Evolutionary conservation across 2,888 invertebrate species (phyloP), one percentile per base, ranked within the genome.

Genomic region (Drosophila austrosaltans): DNA sequence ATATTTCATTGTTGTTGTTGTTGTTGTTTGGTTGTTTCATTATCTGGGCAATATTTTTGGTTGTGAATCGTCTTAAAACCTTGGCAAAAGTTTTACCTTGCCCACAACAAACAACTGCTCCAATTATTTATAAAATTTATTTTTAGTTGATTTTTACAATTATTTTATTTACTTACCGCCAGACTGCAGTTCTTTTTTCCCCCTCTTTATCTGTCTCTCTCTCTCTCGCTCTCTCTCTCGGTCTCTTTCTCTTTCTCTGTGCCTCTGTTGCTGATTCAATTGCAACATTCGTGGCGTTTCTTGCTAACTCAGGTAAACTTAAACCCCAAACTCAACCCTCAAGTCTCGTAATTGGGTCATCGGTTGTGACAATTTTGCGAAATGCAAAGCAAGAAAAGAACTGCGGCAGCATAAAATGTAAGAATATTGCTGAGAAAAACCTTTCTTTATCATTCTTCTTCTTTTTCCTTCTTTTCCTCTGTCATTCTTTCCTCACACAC

Each of bases 251-350:
- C 28, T 12, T 3, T 12, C 39, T 39, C 12, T 20, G 20, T 44
- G 44, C 44, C 48, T 48, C 25, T 53, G 67, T 53, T 44, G 53
- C 36, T 40, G 71, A 73, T 79, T 70, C 65, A 59, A 77, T 87
- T 85, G 85, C 85, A 85, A 87, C 83, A 88, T 78, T 83, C 69
- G 72, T 68, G 57, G 79, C 78, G 63, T 76, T 82, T 88, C 88
- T 84, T 86, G 86, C 88, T 59, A 87, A 86, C 68, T 82, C 81
- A 86, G 48, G 83, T 78, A 74, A 74, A 70, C 72, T 58, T 58
- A 63, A 72, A 76, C 48, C 67, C 30, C 42, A 30, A 67, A 54
- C 25, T 22, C 68, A 8, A 64, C 74, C 60, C 53, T 60, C 63
- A n/a, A 65, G 53, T n/a, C 54, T 10, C 40, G 36, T 63, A 82